A percentile compares a stretch with the other conserved stretches of the same genome.
Evolutionary conservation across 2,888 invertebrate genomes (phyloP).

Genomic region (Osedax frankpressi): DNA sequence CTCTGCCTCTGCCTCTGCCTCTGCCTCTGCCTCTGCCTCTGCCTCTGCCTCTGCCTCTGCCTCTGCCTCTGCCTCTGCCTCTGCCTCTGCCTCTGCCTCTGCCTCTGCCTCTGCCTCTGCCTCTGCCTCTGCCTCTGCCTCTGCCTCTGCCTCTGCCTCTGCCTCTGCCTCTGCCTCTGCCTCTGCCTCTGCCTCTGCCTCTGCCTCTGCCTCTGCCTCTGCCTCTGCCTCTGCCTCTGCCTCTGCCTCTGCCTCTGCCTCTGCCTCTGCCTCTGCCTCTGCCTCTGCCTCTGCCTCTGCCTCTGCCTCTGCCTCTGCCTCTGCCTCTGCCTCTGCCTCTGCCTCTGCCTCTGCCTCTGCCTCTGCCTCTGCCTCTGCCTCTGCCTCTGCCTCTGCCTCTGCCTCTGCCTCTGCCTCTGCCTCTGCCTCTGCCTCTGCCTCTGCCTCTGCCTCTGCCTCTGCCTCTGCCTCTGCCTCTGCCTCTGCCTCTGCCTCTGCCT

Average conservation of each 20-base stretch:
- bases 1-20: not conserved
- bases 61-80: not conserved
- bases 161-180: not conserved
- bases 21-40: not conserved
- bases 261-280: conserved; percentile 1
- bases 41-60: not conserved
- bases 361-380: not conserved
- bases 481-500: not conserved
- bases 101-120: not conserved
- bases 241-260: conserved; percentile 3
- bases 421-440: not conserved
- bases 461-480: not conserved
- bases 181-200: conserved; percentile 3
- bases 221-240: conserved; percentile 3
- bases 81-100: not conserved
- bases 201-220: conserved; percentile 1
- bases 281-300: conserved; percentile 3
- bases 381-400: not conserved
- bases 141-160: not conserved
- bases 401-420: not conserved
- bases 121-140: not conserved
- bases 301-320: conserved; percentile 3
- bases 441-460: not conserved
- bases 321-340: not conserved
- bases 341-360: not conserved